These are phyloP conservation scores for Coracias cyanogaster DNA, from an alignment of 2,797 vertebrate species.

Conservation along the genomic window DNA sequence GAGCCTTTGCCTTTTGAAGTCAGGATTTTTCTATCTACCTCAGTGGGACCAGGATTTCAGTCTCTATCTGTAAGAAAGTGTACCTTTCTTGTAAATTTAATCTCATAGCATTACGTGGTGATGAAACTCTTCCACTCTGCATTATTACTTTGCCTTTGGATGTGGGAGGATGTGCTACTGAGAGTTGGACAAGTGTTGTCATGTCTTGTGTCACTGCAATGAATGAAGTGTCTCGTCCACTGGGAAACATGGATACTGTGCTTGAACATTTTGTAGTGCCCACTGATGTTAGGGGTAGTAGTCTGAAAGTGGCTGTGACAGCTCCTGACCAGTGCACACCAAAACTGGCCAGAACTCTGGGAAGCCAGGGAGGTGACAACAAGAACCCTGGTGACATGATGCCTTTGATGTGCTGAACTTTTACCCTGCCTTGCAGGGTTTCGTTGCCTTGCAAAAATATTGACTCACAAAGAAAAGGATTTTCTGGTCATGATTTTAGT, in stretches of 20 bases:
- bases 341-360: background rate
- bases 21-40: background rate
- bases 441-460: background rate
- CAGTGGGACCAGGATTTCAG: background rate
- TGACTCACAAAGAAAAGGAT: background rate
- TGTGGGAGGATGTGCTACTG: background rate
- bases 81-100: background rate
- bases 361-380: background rate
- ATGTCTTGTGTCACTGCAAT: background rate
- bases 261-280: background rate
- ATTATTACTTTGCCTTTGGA: background rate
- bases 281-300: fast-evolving
- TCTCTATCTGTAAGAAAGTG: background rate
- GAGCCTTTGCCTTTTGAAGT: background rate
- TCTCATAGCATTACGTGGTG: background rate
- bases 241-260: fast-evolving
- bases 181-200: background rate
- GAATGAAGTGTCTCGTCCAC: background rate
- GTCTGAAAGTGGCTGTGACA: background rate
- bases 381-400: background rate
- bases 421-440: background rate
- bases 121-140: background rate
- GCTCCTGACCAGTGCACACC: background rate
- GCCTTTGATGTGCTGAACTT: background rate
- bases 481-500: background rate